Conservation (phyloP, 2,113 vertebrate species). For the Aegotheles bennettii region DNA sequence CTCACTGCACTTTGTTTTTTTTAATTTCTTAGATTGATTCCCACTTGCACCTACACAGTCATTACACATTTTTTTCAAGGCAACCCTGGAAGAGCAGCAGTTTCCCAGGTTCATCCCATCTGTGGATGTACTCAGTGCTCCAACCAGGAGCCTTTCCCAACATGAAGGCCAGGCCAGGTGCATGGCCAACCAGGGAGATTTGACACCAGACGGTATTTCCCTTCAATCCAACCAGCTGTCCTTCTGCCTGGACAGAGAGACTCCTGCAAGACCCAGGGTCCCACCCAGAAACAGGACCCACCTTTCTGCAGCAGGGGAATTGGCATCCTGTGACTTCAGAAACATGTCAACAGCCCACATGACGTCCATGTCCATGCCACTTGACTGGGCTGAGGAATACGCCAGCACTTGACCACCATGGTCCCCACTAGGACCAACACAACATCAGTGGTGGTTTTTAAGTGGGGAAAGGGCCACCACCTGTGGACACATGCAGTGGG, state of each 20-base stretch:
- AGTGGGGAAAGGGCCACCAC: accelerated
- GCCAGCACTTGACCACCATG: accelerated
- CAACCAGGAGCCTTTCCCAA: accelerated
- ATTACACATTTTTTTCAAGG: not conserved
- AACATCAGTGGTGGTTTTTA: accelerated
- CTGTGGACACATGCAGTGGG: accelerated
- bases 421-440: accelerated
- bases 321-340: not conserved
- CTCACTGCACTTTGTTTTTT: not conserved
- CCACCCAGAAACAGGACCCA: not conserved
- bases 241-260: not conserved
- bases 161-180: accelerated
- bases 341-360: accelerated
- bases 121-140: not conserved
- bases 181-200: accelerated
- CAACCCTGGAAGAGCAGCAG: not conserved
- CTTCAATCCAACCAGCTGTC: accelerated
- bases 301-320: accelerated
- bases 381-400: not conserved
- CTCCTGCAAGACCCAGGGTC: not conserved
- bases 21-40: not conserved
- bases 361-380: accelerated
- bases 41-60: not conserved
- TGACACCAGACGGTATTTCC: not conserved
- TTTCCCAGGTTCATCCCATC: not conserved